Conservation (phyloP, 2,888 invertebrate species). For the Schizotus pectinicornis region DNA sequence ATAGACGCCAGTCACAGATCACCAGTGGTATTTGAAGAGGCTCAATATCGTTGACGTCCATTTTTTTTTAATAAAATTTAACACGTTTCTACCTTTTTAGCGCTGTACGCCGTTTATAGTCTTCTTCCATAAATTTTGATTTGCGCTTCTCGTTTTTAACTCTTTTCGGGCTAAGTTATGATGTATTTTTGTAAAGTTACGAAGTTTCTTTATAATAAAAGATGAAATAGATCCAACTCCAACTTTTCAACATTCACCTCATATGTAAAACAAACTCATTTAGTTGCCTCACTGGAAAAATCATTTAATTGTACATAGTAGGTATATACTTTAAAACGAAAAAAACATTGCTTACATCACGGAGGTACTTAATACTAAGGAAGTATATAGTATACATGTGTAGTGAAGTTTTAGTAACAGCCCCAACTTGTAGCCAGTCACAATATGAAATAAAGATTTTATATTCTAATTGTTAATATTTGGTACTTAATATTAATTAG, state of each 20-base stretch:
- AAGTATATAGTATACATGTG: background rate
- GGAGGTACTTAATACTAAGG: too few relatives aligned
- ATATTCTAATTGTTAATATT: background rate
- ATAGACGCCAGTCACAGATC: slow-evolving; percentile 1
- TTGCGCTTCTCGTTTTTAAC: slow-evolving; percentile 18
- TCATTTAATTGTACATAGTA: too few relatives aligned
- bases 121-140: slow-evolving; percentile 1
- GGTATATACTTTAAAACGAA: too few relatives aligned
- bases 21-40: slow-evolving; percentile 4
- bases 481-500: too few relatives aligned
- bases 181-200: slow-evolving; percentile 30
- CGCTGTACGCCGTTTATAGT: slow-evolving; percentile 11
- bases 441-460: slow-evolving; percentile 7
- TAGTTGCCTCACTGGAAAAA: too few relatives aligned
- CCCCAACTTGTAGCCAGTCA: background rate
- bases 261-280: too few relatives aligned
- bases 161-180: slow-evolving; percentile 23
- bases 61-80: slow-evolving; percentile 25
- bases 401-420: background rate
- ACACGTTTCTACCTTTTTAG: slow-evolving; percentile 23
- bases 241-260: too few relatives aligned
- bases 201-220: slow-evolving; percentile 28
- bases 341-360: too few relatives aligned
- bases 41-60: slow-evolving; percentile 25
- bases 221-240: background rate